These are phyloP conservation scores for Netelia fuscicornis DNA, from an alignment of 2,888 invertebrate genomes.

Conservation along the genomic window DNA sequence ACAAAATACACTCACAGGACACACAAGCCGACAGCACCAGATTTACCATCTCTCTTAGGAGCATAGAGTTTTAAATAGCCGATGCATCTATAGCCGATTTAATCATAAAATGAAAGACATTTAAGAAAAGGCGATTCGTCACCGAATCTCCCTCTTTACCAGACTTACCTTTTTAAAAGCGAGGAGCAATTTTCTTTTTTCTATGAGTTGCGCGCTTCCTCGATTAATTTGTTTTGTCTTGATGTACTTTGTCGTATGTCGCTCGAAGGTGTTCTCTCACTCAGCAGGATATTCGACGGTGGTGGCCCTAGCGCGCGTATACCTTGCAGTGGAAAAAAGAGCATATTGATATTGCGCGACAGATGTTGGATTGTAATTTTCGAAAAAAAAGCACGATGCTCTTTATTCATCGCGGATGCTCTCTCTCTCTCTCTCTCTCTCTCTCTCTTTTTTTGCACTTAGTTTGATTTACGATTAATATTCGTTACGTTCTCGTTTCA, in stretches of 20 bases:
- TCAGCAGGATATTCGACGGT: conserved; percentile 28
- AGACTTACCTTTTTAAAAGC: conserved; percentile 41
- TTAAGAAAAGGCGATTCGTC: conserved; percentile 39
- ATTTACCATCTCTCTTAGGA: conserved; percentile 47
- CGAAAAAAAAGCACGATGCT: conserved; percentile 52
- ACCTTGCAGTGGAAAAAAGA: conserved; percentile 45
- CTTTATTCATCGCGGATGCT: conserved; percentile 38
- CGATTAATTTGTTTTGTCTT: conserved; percentile 51
- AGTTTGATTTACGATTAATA: conserved; percentile 37
- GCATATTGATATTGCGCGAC: conserved; percentile 19
- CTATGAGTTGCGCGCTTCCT: conserved; percentile 60
- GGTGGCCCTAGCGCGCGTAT: neutral
- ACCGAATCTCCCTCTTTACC: conserved; percentile 28
- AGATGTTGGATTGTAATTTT: conserved; percentile 53
- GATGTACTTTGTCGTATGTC: conserved; percentile 42
- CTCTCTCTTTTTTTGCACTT: conserved; percentile 24
- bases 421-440: conserved; percentile 28
- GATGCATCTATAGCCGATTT: conserved; percentile 56
- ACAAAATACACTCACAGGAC: conserved; percentile 35
- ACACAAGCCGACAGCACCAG: conserved; percentile 39
- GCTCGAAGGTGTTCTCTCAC: conserved; percentile 17
- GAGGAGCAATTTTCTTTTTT: conserved; percentile 66
- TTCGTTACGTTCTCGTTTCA: conserved; percentile 21
- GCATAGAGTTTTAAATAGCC: conserved; percentile 60
- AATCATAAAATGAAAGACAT: conserved; percentile 27